Evolutionary conservation across 2,113 vertebrate genomes (phyloP).

Genomic region (Dicerorhinus sumatrensis): DNA sequence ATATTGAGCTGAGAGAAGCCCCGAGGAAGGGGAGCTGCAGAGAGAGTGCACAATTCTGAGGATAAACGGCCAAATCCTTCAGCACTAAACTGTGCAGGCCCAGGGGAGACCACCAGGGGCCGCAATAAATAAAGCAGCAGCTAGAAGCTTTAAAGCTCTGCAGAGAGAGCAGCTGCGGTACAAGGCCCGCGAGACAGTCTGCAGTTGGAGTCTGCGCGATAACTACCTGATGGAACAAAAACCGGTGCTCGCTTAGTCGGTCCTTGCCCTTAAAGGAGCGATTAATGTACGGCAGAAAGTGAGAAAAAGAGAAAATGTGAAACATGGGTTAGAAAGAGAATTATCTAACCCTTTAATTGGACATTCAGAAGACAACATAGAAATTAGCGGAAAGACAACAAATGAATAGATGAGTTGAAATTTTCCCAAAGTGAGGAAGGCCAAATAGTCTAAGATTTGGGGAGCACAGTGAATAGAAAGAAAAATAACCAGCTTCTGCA

Average conservation of each 20-base stretch:
- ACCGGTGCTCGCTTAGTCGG: neutral
- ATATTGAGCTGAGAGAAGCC: neutral
- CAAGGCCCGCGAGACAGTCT: too few relatives aligned
- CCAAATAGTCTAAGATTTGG: neutral
- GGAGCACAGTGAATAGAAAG: neutral
- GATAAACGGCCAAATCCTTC: neutral
- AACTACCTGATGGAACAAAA: neutral
- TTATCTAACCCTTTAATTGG: neutral
- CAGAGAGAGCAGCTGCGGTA: neutral
- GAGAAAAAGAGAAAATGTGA: neutral
- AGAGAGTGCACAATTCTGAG: neutral
- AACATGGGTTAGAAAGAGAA: neutral
- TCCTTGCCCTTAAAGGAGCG: neutral
- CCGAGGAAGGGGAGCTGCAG: neutral
- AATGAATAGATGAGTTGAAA: neutral
- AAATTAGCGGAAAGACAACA: neutral
- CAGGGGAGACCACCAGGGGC: too few relatives aligned
- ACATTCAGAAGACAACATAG: neutral
- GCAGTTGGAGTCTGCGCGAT: too few relatives aligned
- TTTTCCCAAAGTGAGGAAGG: neutral
- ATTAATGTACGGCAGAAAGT: too few relatives aligned
- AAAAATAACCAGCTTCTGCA: neutral
- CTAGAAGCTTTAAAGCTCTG: neutral
- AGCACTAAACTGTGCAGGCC: neutral
- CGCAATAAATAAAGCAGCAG: accelerated